Percentiles rank a stretch among this genome's conserved stretches.
These are phyloP conservation scores for Pandemis corylana DNA, from an alignment of 2,888 invertebrate genomes.

Conservation along the genomic window DNA sequence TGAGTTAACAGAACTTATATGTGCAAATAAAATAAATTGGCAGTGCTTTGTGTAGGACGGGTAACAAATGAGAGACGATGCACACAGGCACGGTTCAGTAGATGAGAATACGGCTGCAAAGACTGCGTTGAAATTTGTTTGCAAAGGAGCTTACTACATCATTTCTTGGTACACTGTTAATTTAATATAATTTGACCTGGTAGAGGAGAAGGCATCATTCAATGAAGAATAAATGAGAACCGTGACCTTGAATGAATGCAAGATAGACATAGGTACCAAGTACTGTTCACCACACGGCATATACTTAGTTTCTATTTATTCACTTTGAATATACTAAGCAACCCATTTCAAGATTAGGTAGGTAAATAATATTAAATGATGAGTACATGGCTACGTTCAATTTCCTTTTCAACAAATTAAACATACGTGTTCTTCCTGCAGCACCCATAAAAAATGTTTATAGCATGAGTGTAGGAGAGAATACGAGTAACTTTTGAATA, in stretches of 20 bases:
- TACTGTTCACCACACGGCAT: too few species aligned
- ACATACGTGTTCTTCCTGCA: background rate
- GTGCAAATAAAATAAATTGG: conserved; percentile 11
- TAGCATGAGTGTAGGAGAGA: conserved; percentile 12
- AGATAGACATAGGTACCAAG: too few species aligned
- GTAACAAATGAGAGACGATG: background rate
- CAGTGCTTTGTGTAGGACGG: background rate
- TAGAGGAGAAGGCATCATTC: too few species aligned
- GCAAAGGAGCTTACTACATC: background rate
- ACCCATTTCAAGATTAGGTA: background rate
- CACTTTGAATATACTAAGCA: background rate
- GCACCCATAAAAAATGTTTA: conserved; percentile 14
- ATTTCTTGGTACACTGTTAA: background rate
- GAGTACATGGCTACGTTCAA: background rate
- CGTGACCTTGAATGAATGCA: too few species aligned
- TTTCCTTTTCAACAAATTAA: conserved; percentile 1
- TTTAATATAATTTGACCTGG: background rate
- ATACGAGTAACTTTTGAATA: conserved; percentile 23
- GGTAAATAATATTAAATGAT: background rate
- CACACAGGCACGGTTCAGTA: background rate
- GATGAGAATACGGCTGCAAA: conserved; percentile 7
- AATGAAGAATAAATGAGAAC: too few species aligned
- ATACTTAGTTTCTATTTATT: too few species aligned
- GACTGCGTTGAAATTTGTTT: background rate
- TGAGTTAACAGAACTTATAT: conserved; percentile 3